A percentile compares a stretch with the other conserved stretches of the same genome.
These are phyloP conservation scores for Tuberolachnus salignus DNA, from an alignment of 2,888 invertebrate genomes.

Conservation along the genomic window DNA sequence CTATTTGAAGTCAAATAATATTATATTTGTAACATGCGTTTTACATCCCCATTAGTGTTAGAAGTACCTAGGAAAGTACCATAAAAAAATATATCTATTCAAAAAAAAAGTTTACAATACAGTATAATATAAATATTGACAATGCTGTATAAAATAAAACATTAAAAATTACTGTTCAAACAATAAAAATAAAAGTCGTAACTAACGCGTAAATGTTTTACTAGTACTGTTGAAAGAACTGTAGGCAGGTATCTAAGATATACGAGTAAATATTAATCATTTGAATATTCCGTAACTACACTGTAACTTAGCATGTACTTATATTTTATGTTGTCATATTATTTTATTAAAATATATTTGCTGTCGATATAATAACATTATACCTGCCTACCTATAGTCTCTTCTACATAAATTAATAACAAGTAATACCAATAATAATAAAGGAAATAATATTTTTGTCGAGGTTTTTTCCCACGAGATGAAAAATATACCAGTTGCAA, in stretches of 20 bases:
- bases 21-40: conserved; percentile 21
- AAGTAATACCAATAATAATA: neutral
- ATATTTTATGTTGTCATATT: neutral
- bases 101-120: conserved; percentile 2
- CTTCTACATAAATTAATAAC: neutral
- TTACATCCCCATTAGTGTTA: neutral
- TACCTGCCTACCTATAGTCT: neutral
- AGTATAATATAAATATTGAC: conserved; percentile 27
- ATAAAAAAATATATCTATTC: conserved; percentile 1
- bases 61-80: too few species aligned
- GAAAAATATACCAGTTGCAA: conserved; percentile 30
- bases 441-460: conserved; percentile 6
- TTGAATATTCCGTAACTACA: conserved; percentile 19
- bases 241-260: too few species aligned
- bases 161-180: conserved; percentile 21
- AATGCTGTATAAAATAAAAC: conserved; percentile 13
- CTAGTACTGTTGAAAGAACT: conserved; percentile 22
- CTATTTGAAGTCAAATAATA: neutral
- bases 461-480: neutral
- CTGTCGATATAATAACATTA: neutral
- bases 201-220: conserved; percentile 25
- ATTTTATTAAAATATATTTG: conserved; percentile 8
- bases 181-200: conserved; percentile 22
- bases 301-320: neutral
- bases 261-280: conserved; percentile 42